Percentiles rank a stretch among this genome's conserved stretches.
phyloP scores from a whole-genome alignment of 2,797 vertebrate genomes.

The Epinephelus malabaricus region DNA sequence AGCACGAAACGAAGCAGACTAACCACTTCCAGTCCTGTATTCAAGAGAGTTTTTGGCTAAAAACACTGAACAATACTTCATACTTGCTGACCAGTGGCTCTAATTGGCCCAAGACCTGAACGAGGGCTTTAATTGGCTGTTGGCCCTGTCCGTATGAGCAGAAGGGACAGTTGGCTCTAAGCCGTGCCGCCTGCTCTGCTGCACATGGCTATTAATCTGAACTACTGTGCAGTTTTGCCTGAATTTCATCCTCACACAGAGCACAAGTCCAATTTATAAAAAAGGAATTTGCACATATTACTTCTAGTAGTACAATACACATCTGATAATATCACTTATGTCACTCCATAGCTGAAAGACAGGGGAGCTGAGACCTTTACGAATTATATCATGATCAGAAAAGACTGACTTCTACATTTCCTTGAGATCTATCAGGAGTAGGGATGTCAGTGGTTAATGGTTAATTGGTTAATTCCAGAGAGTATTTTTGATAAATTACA shows the following conservation, averaged over 20 bases:
- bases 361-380: conserved; percentile 1
- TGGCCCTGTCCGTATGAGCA: conserved; percentile 70
- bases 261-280: conserved; percentile 22
- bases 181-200: conserved; percentile 73
- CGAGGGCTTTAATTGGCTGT: conserved; percentile 75
- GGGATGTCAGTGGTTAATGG: too few species aligned
- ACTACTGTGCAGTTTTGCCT: conserved; percentile 54
- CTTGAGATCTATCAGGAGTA: too few species aligned
- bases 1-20: background rate
- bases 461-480: too few species aligned
- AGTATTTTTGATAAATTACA: too few species aligned
- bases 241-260: conserved; percentile 52
- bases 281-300: background rate
- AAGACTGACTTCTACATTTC: background rate
- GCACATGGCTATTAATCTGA: conserved; percentile 77
- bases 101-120: conserved; percentile 76
- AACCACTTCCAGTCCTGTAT: conserved; percentile 5
- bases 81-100: conserved; percentile 63
- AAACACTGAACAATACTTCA: conserved; percentile 44
- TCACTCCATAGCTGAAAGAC: background rate
- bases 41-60: conserved; percentile 20
- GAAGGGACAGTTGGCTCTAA: conserved; percentile 75
- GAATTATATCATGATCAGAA: conserved; percentile 11
- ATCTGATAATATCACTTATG: conserved; percentile 20
- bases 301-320: conserved; percentile 3